Percentiles rank a stretch among this genome's conserved stretches.
Conservation (phyloP, 37 sponge, comb jelly and placozoan genomes). For the Corticium candelabrum region DNA sequence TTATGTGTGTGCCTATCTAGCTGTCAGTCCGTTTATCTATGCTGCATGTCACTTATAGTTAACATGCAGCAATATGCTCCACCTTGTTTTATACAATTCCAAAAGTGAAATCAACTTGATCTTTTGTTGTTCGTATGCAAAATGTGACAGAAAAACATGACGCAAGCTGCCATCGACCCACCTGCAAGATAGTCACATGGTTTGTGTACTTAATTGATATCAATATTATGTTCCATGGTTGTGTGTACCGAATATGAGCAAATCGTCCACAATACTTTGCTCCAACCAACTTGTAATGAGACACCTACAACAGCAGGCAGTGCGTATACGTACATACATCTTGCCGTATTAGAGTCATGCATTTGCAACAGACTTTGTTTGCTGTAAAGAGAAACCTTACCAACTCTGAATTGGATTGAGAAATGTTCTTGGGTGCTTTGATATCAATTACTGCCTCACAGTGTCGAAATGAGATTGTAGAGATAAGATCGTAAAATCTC, state of each 20-base stretch:
- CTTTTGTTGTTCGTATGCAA: background rate
- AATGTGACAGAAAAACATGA: background rate
- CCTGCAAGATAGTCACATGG: background rate
- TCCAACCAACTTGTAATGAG: conserved; percentile 19
- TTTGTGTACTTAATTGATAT: background rate
- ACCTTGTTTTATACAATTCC: background rate
- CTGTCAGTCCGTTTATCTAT: no score
- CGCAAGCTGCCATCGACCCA: background rate
- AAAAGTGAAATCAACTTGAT: background rate
- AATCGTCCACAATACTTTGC: conserved; percentile 71
- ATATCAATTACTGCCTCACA: conserved; percentile 40
- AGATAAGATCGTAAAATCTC: conserved; percentile 43
- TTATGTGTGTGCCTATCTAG: no score
- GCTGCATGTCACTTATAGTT: no score
- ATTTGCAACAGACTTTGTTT: no score
- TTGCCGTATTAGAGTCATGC: no score
- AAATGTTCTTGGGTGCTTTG: background rate
- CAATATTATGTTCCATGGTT: no score
- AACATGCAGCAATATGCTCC: no score
- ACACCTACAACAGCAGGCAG: no score
- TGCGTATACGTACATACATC: no score
- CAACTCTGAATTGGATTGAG: no score
- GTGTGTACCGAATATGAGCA: conserved; percentile 66
- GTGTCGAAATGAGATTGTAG: conserved; percentile 63
- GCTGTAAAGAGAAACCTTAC: no score